These are phyloP conservation scores for Drosophila chauvacae DNA, from an alignment of 1,140 invertebrate species.

Conservation along the genomic window DNA sequence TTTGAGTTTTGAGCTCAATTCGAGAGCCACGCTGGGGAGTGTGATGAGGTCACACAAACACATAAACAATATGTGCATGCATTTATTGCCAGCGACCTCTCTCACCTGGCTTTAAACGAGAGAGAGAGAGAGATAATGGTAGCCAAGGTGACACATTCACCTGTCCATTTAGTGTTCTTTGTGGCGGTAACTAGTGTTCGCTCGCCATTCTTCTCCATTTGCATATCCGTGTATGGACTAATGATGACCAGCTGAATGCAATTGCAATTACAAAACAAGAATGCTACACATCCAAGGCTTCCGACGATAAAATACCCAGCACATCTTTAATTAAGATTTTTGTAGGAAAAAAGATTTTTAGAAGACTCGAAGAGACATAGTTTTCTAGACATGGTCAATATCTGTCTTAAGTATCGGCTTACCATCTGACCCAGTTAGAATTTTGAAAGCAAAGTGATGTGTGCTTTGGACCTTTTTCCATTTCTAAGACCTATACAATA, in stretches of 20 bases:
- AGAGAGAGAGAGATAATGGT: not conserved
- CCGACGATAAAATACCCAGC: not conserved
- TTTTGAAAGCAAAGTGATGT: not conserved
- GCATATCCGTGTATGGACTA: constrained; percentile 24
- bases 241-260: constrained; percentile 16
- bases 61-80: constrained; percentile 9
- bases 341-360: no score
- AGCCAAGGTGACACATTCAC: constrained; percentile 30
- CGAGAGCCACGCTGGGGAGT: constrained; percentile 4
- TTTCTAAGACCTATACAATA: not conserved
- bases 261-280: constrained; percentile 1
- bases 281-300: not conserved
- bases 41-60: constrained; percentile 64
- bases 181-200: constrained; percentile 3
- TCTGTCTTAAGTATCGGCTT: not conserved
- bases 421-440: not conserved
- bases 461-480: not conserved
- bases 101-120: constrained; percentile 9
- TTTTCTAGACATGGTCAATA: not conserved
- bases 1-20: constrained; percentile 29
- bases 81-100: constrained; percentile 20
- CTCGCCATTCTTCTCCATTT: constrained; percentile 12
- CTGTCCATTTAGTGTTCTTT: constrained; percentile 27
- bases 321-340: not conserved
- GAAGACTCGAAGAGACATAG: not conserved